Evolutionary conservation across 2,888 invertebrate genomes (phyloP), one percentile per base, ranked within the genome.

Genomic region (Melanchra persicariae): DNA sequence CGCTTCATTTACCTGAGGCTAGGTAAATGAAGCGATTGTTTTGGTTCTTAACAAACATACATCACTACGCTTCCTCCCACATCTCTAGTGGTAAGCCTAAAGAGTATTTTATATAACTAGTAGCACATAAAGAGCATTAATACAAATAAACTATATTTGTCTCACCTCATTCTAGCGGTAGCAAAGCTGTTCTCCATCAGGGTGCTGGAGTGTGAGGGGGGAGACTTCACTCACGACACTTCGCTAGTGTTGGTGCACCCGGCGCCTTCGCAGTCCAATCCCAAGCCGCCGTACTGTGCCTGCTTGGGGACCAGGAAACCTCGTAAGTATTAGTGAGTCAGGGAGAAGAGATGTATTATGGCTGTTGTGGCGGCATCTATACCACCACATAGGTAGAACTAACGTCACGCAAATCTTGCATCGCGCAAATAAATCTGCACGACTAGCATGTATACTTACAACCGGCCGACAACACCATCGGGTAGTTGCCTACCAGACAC

Each of bases 201-300:
- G 65, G 96, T 97, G 1, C 87, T 97, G 47, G 96, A 96, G 74
- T 97, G 97, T 82, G 97, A 97, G 60, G 95, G 96, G 9, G 97
- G 97, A 0, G 96, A 97, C 87, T 97, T 97, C 75, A 94, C 94
- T 1, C 92, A 92, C 65, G 95, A 91, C 45, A 87, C 89, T 0
- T 93, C 93, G 0, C 69, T 88, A 55, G 91, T 93, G 26, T 68
- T 93, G 54, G 88, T 93, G 0, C 92, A 91, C 45, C 89, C 91
- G 0, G 90, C 93, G 0, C 91, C 92, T 0, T 79, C 87, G 15
- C 63, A 81, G 58, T 75, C 83, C 0, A 67, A 82, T 1, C 77
- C 84, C 2, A 88, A 84, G 26, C 85, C 89, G 1, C 92, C 93
- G 0, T 89, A 88, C 70, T 93, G 93, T 65, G 84, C 87, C 0